phyloP scores from a whole-genome alignment of 2,797 vertebrate genomes.

The Triplophysa bombifrons region DNA sequence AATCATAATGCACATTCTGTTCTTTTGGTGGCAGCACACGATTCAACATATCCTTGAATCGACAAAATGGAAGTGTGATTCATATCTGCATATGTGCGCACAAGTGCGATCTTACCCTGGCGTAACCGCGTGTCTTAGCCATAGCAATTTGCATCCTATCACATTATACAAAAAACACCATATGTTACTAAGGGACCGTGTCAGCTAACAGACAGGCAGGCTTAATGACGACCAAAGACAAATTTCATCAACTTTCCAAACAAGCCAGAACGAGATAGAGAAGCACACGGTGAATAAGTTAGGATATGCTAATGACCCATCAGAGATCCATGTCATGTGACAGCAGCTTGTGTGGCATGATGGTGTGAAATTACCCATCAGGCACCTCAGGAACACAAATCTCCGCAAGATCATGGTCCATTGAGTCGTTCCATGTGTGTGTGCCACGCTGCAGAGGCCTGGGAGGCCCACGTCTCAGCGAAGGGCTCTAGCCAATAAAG shows the following conservation, averaged over 20 bases:
- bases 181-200: slow-evolving; percentile 79
- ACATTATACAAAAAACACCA: slow-evolving; percentile 76
- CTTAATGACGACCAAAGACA: slow-evolving; percentile 78
- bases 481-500: slow-evolving; percentile 88
- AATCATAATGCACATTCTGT: not conserved
- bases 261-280: slow-evolving; percentile 55
- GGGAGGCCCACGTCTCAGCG: slow-evolving; percentile 61
- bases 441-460: slow-evolving; percentile 29
- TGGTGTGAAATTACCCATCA: slow-evolving; percentile 65
- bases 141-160: slow-evolving; percentile 70
- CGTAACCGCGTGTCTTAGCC: slow-evolving; percentile 53
- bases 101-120: slow-evolving; percentile 25
- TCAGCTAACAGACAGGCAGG: slow-evolving; percentile 79
- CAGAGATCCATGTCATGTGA: slow-evolving; percentile 54
- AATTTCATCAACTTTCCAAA: slow-evolving; percentile 79
- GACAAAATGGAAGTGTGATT: slow-evolving; percentile 42
- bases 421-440: slow-evolving; percentile 40
- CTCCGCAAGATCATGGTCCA: slow-evolving; percentile 56
- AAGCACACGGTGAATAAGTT: slow-evolving; percentile 53
- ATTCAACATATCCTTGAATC: slow-evolving; percentile 31
- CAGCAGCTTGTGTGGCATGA: slow-evolving; percentile 57
- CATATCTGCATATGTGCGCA: slow-evolving; percentile 38
- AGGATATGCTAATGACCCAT: slow-evolving; percentile 64
- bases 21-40: slow-evolving; percentile 42
- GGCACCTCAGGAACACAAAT: slow-evolving; percentile 58